Conservation (phyloP, 2,888 invertebrate genomes). For the Apocheima hispidaria region DNA sequence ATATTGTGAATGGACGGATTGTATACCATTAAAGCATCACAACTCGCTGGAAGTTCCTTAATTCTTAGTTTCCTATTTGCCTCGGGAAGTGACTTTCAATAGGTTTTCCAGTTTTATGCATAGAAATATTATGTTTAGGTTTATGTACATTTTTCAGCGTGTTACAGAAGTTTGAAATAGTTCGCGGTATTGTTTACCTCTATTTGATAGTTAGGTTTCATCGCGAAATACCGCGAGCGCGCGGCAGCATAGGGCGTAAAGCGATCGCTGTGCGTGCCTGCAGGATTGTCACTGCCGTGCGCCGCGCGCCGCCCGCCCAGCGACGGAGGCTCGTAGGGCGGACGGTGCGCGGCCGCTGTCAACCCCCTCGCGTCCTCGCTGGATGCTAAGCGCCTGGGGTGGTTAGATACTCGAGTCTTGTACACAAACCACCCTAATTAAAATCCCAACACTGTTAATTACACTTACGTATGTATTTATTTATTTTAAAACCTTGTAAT, state of each 20-base stretch:
- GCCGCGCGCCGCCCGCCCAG: slow-evolving; percentile 12
- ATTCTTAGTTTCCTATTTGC: no score
- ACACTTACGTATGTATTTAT: no score
- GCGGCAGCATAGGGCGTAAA: not conserved
- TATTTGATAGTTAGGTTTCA: not conserved
- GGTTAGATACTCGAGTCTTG: not conserved
- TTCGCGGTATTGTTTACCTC: not conserved
- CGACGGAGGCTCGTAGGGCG: no score
- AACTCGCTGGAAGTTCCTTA: no score
- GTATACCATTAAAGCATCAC: no score
- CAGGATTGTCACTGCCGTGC: slow-evolving; percentile 7
- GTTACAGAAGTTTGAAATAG: not conserved
- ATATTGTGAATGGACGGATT: no score
- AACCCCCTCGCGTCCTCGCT: not conserved
- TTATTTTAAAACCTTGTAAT: no score
- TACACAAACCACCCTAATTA: not conserved
- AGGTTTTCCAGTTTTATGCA: no score
- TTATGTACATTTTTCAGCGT: not conserved
- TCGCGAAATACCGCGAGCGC: not conserved
- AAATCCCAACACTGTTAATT: not conserved
- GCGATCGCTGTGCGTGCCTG: slow-evolving; percentile 3
- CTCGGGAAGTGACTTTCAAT: no score
- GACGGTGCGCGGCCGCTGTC: not conserved
- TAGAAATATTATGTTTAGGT: no score
- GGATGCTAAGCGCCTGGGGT: no score